Percentiles rank a stretch among this genome's conserved stretches.
Evolutionary conservation across 1,140 invertebrate genomes (phyloP).

Genomic region (Drosophila ambigua): DNA sequence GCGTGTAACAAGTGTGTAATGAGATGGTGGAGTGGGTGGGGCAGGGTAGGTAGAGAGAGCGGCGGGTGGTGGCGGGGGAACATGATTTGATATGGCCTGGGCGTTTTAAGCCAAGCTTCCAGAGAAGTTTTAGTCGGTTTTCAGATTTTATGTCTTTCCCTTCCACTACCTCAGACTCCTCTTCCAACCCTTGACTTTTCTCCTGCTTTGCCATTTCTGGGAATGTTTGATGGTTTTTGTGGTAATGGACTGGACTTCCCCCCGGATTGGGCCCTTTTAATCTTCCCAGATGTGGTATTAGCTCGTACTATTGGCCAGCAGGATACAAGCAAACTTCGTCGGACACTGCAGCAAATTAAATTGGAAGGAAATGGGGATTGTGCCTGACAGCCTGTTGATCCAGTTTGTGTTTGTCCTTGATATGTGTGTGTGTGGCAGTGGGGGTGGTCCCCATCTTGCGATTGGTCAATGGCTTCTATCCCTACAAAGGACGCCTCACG

Average conservation of each 20-base stretch:
- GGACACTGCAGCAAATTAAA: slow-evolving; percentile 18
- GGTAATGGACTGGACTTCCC: too few relatives aligned
- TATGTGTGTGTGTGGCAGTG: not conserved
- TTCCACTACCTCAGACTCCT: not conserved
- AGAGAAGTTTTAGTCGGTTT: slow-evolving; percentile 32
- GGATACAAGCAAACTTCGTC: too few relatives aligned
- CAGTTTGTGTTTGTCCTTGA: slow-evolving; percentile 33
- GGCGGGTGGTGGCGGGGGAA: not conserved
- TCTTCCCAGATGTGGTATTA: slow-evolving; percentile 23
- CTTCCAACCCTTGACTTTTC: not conserved
- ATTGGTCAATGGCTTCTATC: slow-evolving; percentile 44
- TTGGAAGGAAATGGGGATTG: slow-evolving; percentile 6
- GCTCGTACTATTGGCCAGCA: slow-evolving; percentile 8
- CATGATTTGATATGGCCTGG: slow-evolving; percentile 34
- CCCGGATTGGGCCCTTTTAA: slow-evolving; percentile 20
- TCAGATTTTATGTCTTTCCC: slow-evolving; percentile 47
- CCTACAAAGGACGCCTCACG: slow-evolving; percentile 29
- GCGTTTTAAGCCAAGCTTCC: slow-evolving; percentile 40
- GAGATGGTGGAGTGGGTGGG: slow-evolving; percentile 14
- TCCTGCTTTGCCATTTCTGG: not conserved
- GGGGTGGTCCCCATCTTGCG: not conserved
- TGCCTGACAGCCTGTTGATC: slow-evolving; percentile 59
- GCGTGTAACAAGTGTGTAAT: slow-evolving; percentile 76
- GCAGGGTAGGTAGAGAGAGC: not conserved
- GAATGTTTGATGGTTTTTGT: not conserved